Base-by-base conservation (phyloP, 1,140 invertebrate genomes). In the Drosophila pandora region DNA sequence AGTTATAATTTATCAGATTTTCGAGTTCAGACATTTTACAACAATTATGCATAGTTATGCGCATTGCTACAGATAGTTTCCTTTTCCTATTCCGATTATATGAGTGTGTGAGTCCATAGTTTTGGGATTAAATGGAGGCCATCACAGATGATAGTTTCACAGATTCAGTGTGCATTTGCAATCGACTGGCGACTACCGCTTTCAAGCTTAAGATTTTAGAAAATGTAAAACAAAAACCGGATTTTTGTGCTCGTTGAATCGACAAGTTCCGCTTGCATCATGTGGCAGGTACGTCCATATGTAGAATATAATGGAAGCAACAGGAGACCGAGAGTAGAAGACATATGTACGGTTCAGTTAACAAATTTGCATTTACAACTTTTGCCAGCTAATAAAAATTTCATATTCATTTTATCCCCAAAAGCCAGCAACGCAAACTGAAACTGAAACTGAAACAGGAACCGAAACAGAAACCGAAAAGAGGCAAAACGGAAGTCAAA, bases 1-100 rank as follows among this genome's bases (percentile, higher is more conserved):
- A 60, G 65, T 64, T 79, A 84, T 83, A 79, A 83, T 79, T 83
- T 83, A 83, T 84, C 76, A 84, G 80, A 84, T 84, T 84, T 76
- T 54, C 65, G 73, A 72, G 53, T 65, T 79, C 45, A 54, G 76
- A 69, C 71, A 84, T 79, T 82, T 77, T 55, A 64, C 49, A 82
- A 77, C 76, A 84, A 79, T 76, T 77, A 62, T 74, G 75, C 71
- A 79, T 75, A 78, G 69, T 81, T 79, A 69, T 79, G 76, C 77
- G 62, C 62, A 74, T 62, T 73, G 70, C 70, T 57, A 57, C 70
- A 74, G 72, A 75, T 73, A 74, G 59, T 75, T 75, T 74, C 68
- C 53, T 62, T 61, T 73, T 61, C 32, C 28, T 25, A 49, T n/a
- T 54, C 32, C 13, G 6, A 50, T 54, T 52, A 17, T 10, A 30